Evolutionary conservation across 2,113 vertebrate species (phyloP).

Genomic region (Phrynosoma blainvillii): DNA sequence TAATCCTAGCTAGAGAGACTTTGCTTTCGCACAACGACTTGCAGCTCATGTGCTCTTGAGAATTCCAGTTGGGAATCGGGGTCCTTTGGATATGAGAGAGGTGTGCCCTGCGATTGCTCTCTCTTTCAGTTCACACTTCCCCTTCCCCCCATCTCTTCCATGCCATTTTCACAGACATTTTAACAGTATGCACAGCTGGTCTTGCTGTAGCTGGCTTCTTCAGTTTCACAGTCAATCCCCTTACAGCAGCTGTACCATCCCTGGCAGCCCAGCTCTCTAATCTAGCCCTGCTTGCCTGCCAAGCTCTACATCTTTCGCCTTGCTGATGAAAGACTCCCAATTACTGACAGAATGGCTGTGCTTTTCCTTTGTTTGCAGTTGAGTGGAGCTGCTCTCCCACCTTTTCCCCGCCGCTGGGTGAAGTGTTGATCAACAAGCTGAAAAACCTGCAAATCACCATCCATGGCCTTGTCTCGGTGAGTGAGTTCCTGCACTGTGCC

Average conservation of each 20-base stretch:
- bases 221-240: not conserved
- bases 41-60: not conserved
- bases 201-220: not conserved
- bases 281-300: not conserved
- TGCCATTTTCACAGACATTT: not conserved
- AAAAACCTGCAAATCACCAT: conserved; percentile 82
- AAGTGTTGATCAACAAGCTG: conserved; percentile 82
- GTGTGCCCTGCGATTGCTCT: rapidly evolving
- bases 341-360: not conserved
- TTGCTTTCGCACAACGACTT: no score
- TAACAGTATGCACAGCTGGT: not conserved
- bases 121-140: rapidly evolving
- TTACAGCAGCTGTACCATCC: conserved; percentile 10
- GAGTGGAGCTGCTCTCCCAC: conserved; percentile 84
- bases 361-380: conserved; percentile 77
- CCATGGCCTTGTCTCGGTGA: conserved; percentile 83
- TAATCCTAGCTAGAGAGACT: no score
- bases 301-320: not conserved
- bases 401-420: conserved; percentile 79
- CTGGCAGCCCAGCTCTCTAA: not conserved
- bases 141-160: not conserved
- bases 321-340: not conserved
- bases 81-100: not conserved
- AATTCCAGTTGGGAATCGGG: not conserved
- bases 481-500: conserved; percentile 5